Base-by-base conservation (phyloP, 2,113 vertebrate species). In the Colius striatus region DNA sequence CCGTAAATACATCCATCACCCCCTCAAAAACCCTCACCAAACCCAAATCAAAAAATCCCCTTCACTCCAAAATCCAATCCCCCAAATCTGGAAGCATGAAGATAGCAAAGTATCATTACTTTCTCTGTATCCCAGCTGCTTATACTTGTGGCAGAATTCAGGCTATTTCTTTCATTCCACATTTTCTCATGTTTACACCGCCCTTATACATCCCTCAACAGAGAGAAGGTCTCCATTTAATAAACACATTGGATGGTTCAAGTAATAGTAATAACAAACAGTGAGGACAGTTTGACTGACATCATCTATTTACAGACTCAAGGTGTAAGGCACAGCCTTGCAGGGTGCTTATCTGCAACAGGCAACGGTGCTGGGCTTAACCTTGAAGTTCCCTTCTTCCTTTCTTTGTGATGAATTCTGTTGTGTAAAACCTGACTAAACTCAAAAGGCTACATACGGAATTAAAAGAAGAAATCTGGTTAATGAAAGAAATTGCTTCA, bases 401-500 rank as follows among this genome's bases (percentile, higher is more conserved):
- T 90, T 79, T 62, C 80, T 91, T 87, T 75, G 76, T 89, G 58
- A 19, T 74, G 90, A 93, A 89, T 94, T 89, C 84, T 81, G 92
- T 79, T 3, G 0, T 68, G 29, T 94, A 94, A 94, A 93, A 96
- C 80, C 79, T 93, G 80, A 90, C 82, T 93, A 92, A 96, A 93
- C 62, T 92, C 62, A 91, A 96, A 94, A 94, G 55, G 55, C 63
- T 92, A 85, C 30, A 30, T 77, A 75, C 71, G 32, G 90, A 95
- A 90, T 96, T 81, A 90, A 91, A 92, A 89, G 81, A 85, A 43
- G 71, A 97, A 96, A 90, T 84, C 80, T 82, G 94, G 75, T 84
- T 94, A 87, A 93, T 72, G 84, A 89, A 93, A 93, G 94, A 87
- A 96, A 96, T 97, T 97, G 71, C 74, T 95, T 96, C 77, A 96